Base-by-base conservation (phyloP, 2,888 invertebrate genomes). In the Ormyrus labotus region DNA sequence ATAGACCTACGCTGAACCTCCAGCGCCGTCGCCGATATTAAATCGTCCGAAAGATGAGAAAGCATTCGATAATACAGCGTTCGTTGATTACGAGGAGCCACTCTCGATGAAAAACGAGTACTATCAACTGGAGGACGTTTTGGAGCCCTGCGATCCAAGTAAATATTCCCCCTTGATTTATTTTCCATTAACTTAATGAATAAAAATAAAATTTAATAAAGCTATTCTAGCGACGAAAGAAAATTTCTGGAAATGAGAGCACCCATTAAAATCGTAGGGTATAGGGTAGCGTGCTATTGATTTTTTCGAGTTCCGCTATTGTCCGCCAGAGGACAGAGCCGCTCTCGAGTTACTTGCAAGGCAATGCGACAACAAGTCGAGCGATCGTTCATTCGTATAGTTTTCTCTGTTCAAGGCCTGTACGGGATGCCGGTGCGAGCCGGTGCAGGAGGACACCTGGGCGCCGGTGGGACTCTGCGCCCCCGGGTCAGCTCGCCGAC, bases 31-130 rank as follows among this genome's bases (percentile, higher is more conserved):
- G 47, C 89, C 90, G 13, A 84, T 87, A 48, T 83, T 85, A 34
- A 85, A 82, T 68, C 87, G 87, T 65, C 87, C 89, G 34, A 89
- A 88, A 82, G 88, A 88, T 76, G 89, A 90, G 80, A 89, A 89
- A 81, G 92, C 93, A 79, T 94, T 94, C 88, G 94, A 95, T 89
- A 96, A 96, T 88, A 94, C 94, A 77, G 94, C 95, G 51, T 95
- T 96, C 89, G 94, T 95, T 89, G 96, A 95, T 89, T 95, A 95
- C 70, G 96, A 96, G 88, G 96, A 96, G 89, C 96, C 96, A 86
- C 95, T 96, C 5, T 95, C 95, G 0, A 94, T 95, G 0, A 88
- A 88, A 79, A 95, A 95, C 88, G 95, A 95, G 85, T 95, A 93
- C 86, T 95, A 95, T 91, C 94, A 94, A 81, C 88, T 92, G 83